A percentile compares a stretch with the other conserved stretches of the same genome.
These are phyloP conservation scores for Acanthochromis polyacanthus DNA, from an alignment of 2,113 vertebrate genomes.

Conservation along the genomic window DNA sequence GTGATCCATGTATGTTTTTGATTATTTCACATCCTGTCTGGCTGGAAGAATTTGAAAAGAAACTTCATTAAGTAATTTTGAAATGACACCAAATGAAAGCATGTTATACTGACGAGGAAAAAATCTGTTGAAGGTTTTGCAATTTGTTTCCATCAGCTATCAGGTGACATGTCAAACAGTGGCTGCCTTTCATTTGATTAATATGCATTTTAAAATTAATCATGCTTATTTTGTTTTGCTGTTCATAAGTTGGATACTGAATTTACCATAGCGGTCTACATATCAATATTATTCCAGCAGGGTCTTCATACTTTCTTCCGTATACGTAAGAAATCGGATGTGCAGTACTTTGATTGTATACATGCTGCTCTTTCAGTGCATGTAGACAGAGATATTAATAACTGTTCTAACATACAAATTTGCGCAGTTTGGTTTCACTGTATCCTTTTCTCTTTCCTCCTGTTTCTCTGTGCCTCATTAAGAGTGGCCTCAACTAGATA, in stretches of 20 bases:
- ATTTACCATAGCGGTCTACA: not conserved
- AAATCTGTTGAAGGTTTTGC: not conserved
- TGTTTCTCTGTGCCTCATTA: constrained; percentile 34
- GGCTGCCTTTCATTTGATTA: not conserved
- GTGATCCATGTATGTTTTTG: not conserved
- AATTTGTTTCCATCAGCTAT: constrained; percentile 2
- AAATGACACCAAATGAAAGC: not conserved
- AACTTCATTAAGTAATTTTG: constrained; percentile 9
- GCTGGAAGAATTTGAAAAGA: not conserved
- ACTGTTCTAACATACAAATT: not conserved
- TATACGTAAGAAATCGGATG: not conserved
- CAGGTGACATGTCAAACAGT: not conserved
- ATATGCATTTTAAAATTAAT: not conserved
- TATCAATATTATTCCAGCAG: not conserved
- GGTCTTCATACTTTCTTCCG: not conserved
- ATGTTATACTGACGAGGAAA: constrained; percentile 7
- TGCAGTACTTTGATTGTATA: not conserved
- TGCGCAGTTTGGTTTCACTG: not conserved
- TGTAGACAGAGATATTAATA: not conserved
- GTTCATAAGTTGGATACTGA: not conserved
- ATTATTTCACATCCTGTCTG: constrained; percentile 2
- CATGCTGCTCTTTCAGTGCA: not conserved
- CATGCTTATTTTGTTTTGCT: not conserved
- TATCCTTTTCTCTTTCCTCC: not conserved
- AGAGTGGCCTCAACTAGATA: constrained; percentile 27